phyloP scores from a whole-genome alignment of 2,888 invertebrate species.

The Brenthis ino region DNA sequence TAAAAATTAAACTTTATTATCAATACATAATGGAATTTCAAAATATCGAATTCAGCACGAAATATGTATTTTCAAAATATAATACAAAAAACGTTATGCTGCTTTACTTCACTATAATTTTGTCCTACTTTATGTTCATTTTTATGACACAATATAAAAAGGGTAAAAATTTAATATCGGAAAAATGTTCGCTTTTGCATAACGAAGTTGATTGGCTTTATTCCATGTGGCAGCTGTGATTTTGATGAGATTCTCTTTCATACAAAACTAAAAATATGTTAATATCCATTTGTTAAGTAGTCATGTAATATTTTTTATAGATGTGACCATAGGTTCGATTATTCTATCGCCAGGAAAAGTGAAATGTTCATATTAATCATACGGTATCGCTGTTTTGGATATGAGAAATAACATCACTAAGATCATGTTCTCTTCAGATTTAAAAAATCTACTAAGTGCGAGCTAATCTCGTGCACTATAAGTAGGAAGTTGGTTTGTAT shows the following conservation, averaged over 20 bases:
- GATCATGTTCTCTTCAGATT: too few species aligned
- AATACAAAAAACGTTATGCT: not conserved
- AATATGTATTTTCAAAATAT: not conserved
- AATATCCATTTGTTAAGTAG: too few species aligned
- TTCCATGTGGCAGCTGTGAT: constrained; percentile 13
- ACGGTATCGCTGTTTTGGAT: too few species aligned
- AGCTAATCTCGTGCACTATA: too few species aligned
- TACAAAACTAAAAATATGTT: not conserved
- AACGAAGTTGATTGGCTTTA: constrained; percentile 20
- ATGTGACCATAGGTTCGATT: too few species aligned
- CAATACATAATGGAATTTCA: not conserved
- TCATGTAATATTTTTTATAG: too few species aligned
- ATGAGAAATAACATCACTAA: too few species aligned
- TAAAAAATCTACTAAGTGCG: too few species aligned
- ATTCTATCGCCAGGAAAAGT: too few species aligned
- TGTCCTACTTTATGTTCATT: constrained; percentile 12
- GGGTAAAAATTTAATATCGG: constrained; percentile 21
- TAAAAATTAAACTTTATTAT: too few species aligned
- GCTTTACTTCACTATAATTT: not conserved
- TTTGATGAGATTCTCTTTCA: constrained; percentile 12
- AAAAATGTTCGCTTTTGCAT: constrained; percentile 19
- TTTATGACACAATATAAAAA: constrained; percentile 19
- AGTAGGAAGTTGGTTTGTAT: too few species aligned
- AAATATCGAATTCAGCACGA: not conserved
- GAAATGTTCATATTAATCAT: too few species aligned